A percentile compares a stretch with the other conserved stretches of the same genome.
Evolutionary conservation across 2,113 vertebrate genomes (phyloP).

Genomic region (Merops nubicus): DNA sequence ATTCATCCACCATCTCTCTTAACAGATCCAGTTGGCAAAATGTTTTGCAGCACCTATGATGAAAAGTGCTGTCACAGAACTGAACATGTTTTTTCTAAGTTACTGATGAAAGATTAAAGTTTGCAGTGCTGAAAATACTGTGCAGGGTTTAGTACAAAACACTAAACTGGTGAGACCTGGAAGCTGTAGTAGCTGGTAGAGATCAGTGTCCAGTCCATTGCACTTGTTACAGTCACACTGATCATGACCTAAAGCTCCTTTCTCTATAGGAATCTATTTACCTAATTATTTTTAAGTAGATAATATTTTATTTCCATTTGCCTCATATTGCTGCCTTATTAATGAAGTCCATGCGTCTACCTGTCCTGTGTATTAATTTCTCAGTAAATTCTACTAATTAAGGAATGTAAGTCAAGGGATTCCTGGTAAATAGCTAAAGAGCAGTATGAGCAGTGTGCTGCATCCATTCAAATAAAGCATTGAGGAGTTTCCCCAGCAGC

Average conservation of each 20-base stretch:
- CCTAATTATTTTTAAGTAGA: conserved; percentile 2
- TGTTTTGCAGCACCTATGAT: neutral
- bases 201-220: neutral
- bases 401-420: neutral
- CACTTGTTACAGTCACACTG: neutral
- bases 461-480: neutral
- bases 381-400: neutral
- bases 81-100: neutral
- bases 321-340: neutral
- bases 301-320: conserved; percentile 16
- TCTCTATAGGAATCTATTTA: neutral
- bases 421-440: neutral
- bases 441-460: neutral
- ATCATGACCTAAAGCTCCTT: neutral
- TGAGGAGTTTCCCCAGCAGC: neutral
- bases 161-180: neutral
- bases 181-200: neutral
- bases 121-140: neutral
- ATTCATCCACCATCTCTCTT: neutral
- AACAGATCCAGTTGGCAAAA: neutral
- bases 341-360: neutral
- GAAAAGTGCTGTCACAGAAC: neutral
- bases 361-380: neutral
- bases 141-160: neutral
- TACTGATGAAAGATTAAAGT: neutral